A percentile compares a stretch with the other conserved stretches of the same genome.
Evolutionary conservation across 2,797 vertebrate species (phyloP).

Genomic region (Brotula barbata): DNA sequence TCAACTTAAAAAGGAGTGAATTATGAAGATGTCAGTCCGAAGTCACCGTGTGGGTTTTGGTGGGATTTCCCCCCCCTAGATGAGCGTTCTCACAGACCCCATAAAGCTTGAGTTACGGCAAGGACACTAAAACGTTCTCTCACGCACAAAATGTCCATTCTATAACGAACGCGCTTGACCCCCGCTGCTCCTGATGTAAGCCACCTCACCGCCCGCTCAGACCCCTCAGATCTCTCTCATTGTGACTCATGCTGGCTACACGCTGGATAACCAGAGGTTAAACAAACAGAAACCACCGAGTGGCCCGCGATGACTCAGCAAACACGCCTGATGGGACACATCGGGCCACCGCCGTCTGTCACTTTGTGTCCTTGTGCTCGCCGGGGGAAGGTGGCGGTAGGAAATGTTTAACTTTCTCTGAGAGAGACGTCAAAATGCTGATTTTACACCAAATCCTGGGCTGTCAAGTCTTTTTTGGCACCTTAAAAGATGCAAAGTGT

Average conservation of each 20-base stretch:
- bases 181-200: constrained; percentile 14
- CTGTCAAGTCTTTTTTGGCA: too few relatives aligned
- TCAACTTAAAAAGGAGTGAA: constrained; percentile 15
- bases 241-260: constrained; percentile 36
- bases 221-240: constrained; percentile 17
- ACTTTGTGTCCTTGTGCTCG: background rate
- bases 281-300: constrained; percentile 43
- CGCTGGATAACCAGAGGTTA: constrained; percentile 11
- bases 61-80: constrained; percentile 23
- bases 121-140: background rate
- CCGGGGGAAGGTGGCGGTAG: background rate
- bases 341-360: constrained; percentile 1
- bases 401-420: background rate
- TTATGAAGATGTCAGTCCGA: constrained; percentile 29
- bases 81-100: background rate
- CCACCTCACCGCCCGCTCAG: constrained; percentile 30
- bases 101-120: constrained; percentile 9
- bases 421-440: background rate
- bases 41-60: background rate
- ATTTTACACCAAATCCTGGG: background rate
- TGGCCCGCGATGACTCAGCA: constrained; percentile 30
- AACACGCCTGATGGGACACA: constrained; percentile 10
- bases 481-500: too few relatives aligned
- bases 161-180: constrained; percentile 24
- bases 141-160: constrained; percentile 7